phyloP scores from a whole-genome alignment of 2,888 invertebrate species.

The Julus scanicus region DNA sequence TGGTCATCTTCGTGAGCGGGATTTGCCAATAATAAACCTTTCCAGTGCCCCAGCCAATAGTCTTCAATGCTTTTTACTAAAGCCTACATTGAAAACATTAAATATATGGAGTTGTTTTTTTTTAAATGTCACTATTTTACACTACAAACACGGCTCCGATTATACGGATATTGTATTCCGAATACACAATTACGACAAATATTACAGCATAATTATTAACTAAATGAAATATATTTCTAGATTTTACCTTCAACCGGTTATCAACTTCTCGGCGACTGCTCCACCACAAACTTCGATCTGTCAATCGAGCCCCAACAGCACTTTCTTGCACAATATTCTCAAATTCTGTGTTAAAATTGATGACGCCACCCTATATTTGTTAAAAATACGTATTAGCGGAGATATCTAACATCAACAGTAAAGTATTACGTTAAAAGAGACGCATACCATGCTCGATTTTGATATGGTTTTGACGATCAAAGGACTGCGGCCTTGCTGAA shows the following conservation, averaged over 20 bases:
- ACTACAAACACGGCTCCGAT: no score
- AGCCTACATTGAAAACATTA: not conserved
- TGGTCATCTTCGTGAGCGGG: conserved; percentile 8
- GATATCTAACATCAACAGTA: not conserved
- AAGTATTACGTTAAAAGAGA: no score
- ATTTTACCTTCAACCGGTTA: conserved; percentile 47
- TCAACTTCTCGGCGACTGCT: conserved; percentile 28
- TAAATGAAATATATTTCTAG: no score
- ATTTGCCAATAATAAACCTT: conserved; percentile 52
- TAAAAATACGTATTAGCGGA: not conserved
- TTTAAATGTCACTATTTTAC: not conserved
- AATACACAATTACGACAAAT: not conserved
- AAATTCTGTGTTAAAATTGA: conserved; percentile 34
- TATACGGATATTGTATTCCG: not conserved
- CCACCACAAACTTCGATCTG: conserved; percentile 46
- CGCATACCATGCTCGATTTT: not conserved
- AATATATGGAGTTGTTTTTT: not conserved
- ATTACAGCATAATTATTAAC: not conserved
- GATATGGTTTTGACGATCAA: conserved; percentile 13
- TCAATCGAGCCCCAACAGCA: not conserved
- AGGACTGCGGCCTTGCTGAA: not conserved
- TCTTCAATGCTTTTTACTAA: conserved; percentile 52
- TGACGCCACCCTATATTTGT: conserved; percentile 19
- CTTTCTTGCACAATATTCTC: conserved; percentile 25
- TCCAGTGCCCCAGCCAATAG: conserved; percentile 50